These are phyloP conservation scores for Celastrina argiolus DNA, from an alignment of 2,888 invertebrate genomes.

Conservation along the genomic window DNA sequence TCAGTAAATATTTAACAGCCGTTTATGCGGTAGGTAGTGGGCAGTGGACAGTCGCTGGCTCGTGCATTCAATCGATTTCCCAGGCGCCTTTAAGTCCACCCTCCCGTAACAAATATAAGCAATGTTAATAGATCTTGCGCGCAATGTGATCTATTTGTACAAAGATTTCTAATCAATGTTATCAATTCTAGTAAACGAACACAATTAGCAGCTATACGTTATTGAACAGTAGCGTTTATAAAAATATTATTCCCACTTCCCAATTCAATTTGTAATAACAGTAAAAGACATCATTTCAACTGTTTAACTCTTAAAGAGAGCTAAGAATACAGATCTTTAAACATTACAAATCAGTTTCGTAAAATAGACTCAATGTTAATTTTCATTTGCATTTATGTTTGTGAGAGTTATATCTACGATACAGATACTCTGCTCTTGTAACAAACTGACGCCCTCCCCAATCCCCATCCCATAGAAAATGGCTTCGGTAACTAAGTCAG, in stretches of 20 bases:
- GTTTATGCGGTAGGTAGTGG: conserved; percentile 18
- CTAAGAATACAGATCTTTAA: neutral
- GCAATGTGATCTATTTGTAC: conserved; percentile 5
- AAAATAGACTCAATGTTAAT: neutral
- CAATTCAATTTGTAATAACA: neutral
- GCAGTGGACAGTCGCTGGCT: conserved; percentile 22
- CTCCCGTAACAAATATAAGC: conserved; percentile 23
- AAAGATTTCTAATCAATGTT: conserved; percentile 9
- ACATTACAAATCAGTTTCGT: neutral
- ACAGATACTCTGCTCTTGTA: conserved; percentile 1
- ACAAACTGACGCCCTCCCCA: conserved; percentile 26
- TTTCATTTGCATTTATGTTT: neutral
- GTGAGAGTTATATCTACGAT: neutral
- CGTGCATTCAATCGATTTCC: conserved; percentile 33
- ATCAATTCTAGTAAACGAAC: conserved; percentile 5
- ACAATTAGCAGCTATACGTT: neutral
- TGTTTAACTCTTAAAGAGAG: neutral
- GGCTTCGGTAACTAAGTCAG: conserved; percentile 44
- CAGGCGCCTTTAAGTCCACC: conserved; percentile 31
- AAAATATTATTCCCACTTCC: neutral
- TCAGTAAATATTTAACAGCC: conserved; percentile 21
- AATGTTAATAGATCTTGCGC: conserved; percentile 15
- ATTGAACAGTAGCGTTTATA: neutral
- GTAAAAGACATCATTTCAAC: neutral
- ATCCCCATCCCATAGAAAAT: conserved; percentile 28